Evolutionary conservation across 2,797 vertebrate genomes (phyloP).

Genomic region (Apodemus agrarius): DNA sequence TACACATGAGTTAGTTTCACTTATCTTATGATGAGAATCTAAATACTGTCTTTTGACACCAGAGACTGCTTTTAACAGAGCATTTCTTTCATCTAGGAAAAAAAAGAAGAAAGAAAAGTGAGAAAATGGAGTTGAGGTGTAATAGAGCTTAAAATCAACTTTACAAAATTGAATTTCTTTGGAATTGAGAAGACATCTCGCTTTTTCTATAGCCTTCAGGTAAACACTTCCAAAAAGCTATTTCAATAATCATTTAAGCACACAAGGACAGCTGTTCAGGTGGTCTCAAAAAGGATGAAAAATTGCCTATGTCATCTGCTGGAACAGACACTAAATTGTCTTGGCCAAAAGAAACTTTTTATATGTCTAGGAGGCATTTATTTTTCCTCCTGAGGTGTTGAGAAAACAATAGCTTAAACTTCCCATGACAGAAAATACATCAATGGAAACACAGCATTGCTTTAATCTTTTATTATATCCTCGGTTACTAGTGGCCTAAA

Average conservation of each 20-base stretch:
- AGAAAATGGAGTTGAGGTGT: conserved; percentile 65
- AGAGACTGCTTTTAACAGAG: conserved; percentile 44
- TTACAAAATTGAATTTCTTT: conserved; percentile 73
- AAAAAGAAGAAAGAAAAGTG: conserved; percentile 27
- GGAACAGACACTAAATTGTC: conserved; percentile 75
- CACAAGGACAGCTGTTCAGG: conserved; percentile 76
- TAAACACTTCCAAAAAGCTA: conserved; percentile 73
- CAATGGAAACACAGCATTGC: conserved; percentile 61
- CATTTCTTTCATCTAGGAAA: neutral
- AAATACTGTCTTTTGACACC: conserved; percentile 65
- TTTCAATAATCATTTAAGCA: conserved; percentile 76
- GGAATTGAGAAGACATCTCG: conserved; percentile 71
- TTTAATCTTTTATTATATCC: conserved; percentile 69
- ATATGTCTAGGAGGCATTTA: conserved; percentile 77
- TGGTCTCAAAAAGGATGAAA: conserved; percentile 76
- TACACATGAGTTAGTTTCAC: conserved; percentile 4
- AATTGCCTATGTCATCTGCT: conserved; percentile 73
- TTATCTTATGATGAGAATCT: conserved; percentile 3
- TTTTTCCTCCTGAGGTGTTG: conserved; percentile 68
- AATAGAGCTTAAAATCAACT: conserved; percentile 79
- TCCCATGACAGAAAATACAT: conserved; percentile 76
- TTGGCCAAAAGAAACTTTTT: conserved; percentile 66
- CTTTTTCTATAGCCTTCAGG: conserved; percentile 75
- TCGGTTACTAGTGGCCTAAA: conserved; percentile 37
- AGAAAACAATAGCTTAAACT: conserved; percentile 74